Base-by-base conservation (phyloP, 2,888 invertebrate species). In the Oscheius sp. region DNA sequence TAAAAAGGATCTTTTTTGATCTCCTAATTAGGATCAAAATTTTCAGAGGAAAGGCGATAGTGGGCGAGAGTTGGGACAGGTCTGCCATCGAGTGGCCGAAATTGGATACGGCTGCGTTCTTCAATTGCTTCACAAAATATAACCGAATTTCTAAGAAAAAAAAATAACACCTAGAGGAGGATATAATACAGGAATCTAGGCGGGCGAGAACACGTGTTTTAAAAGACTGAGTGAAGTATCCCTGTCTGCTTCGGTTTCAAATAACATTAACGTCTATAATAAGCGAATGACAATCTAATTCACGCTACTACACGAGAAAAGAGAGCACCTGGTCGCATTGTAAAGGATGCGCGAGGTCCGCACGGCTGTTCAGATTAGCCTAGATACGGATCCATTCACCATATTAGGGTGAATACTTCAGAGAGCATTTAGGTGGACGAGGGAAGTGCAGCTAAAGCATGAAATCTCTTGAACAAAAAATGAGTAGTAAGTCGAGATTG, bases 51-150 rank as follows among this genome's bases (percentile, higher is more conserved):
- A 41, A 26, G 59, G 59, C 44, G 44, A 59, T 59, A 59, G 59
- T 56, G 59, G 59, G 44, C 59, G 59, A 59, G 59, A 59, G 59
- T 59, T 59, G 41, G 59, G 59, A 59, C 59, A 59, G 59, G 59
- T 59, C 59, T 59, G 41, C 59, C 59, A 59, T 59, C 59, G 59
- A 59, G 59, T 59, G 59, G 28, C 59, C 59, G 59, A 59, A 59
- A 59, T 59, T 59, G 59, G 59, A 59, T 59, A 59, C 59, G 59
- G 59, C 59, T n/a, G 59, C 59, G 59, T 59, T 59, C 59, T 59
- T 59, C 59, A 59, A 59, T 59, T 59, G 59, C 59, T 59, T 59
- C 59, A 59, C 59, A 59, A 59, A 59, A 59, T 59, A 59, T 59
- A 59, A 59, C 41, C 24, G 57, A 41, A 44, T 38, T 38, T 57